Evolutionary conservation across 2,113 vertebrate species (phyloP).

Genomic region (Boleophthalmus pectinirostris): DNA sequence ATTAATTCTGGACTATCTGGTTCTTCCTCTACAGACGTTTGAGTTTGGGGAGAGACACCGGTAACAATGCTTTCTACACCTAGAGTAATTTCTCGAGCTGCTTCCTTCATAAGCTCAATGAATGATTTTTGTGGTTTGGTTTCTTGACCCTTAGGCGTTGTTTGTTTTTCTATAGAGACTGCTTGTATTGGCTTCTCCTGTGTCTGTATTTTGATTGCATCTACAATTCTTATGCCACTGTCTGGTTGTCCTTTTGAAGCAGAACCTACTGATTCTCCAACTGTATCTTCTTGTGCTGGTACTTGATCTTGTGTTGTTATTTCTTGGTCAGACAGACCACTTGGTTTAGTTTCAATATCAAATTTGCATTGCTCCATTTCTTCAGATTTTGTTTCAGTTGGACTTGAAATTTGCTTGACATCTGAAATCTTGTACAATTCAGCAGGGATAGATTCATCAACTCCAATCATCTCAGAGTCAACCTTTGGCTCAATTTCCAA

Average conservation of each 20-base stretch:
- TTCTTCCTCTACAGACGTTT: background rate
- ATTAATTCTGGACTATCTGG: background rate
- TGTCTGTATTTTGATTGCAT: background rate
- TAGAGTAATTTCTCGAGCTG: background rate
- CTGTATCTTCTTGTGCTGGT: background rate
- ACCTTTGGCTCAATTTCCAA: background rate
- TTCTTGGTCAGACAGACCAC: background rate
- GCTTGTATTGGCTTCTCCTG: background rate
- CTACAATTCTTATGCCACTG: background rate
- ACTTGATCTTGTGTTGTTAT: background rate
- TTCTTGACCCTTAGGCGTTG: background rate
- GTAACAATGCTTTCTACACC: background rate
- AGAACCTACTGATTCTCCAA: background rate
- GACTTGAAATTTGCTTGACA: background rate
- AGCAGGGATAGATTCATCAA: background rate
- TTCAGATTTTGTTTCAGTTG: background rate
- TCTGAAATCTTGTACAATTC: background rate
- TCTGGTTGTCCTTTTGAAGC: background rate
- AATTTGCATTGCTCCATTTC: background rate
- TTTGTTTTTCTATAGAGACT: background rate
- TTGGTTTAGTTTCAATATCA: background rate
- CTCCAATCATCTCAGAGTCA: background rate
- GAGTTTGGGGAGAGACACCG: background rate
- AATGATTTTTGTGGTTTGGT: background rate
- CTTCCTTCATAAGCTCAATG: conserved; percentile 6